Conservation (phyloP, 2,797 vertebrate species). For the Phalanger gymnotis region DNA sequence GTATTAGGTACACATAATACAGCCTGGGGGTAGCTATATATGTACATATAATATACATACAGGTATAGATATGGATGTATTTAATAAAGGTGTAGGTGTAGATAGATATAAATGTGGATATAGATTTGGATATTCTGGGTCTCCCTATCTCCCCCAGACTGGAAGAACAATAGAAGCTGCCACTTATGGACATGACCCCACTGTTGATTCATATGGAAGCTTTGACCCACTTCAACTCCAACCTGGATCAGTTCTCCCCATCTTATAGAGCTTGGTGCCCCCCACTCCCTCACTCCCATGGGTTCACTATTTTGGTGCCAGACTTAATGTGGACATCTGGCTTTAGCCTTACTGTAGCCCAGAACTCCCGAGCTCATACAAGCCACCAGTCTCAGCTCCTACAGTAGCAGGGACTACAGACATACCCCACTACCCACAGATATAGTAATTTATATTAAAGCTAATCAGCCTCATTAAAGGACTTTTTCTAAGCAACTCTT, state of each 20-base stretch:
- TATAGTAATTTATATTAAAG: neutral
- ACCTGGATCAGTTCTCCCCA: neutral
- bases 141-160: neutral
- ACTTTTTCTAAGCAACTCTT: neutral
- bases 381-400: neutral
- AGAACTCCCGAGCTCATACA: neutral
- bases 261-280: neutral
- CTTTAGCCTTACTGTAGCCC: neutral
- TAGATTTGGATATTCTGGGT: neutral
- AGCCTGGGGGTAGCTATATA: neutral
- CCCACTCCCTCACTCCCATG: neutral
- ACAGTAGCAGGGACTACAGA: neutral
- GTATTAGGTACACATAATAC: neutral
- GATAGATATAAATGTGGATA: neutral
- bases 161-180: neutral
- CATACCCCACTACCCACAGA: neutral
- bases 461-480: neutral
- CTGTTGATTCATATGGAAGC: neutral
- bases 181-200: neutral
- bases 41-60: neutral
- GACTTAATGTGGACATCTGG: neutral
- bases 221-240: neutral
- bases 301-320: neutral
- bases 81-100: neutral
- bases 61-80: neutral